phyloP scores from a whole-genome alignment of 2,888 invertebrate genomes.

The Onchidella celtica region DNA sequence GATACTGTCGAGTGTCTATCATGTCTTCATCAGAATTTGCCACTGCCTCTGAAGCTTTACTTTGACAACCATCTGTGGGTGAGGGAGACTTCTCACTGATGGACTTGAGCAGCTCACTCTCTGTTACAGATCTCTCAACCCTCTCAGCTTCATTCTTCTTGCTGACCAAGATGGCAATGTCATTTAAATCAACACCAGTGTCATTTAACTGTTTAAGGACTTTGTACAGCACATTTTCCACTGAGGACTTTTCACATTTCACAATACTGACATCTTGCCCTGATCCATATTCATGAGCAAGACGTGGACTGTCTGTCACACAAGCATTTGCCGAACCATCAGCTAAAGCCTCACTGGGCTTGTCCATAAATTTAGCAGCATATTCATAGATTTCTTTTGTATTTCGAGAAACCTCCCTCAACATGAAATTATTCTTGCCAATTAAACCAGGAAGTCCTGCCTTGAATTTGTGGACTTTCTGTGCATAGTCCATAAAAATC shows the following conservation, averaged over 20 bases:
- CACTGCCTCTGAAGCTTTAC: too few relatives aligned
- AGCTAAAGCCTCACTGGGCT: slow-evolving; percentile 27
- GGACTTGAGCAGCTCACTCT: neutral
- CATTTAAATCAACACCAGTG: slow-evolving; percentile 60
- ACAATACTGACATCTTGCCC: slow-evolving; percentile 66
- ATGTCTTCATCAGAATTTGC: neutral
- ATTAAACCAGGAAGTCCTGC: slow-evolving; percentile 69
- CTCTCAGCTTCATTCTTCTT: slow-evolving; percentile 54
- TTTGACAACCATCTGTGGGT: too few relatives aligned
- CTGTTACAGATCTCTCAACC: neutral
- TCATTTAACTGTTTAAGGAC: slow-evolving; percentile 59
- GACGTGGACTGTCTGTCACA: slow-evolving; percentile 54
- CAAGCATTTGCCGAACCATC: neutral
- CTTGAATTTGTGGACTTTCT: slow-evolving; percentile 72
- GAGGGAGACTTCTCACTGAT: neutral
- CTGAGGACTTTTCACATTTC: slow-evolving; percentile 60
- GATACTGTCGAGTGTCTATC: neutral
- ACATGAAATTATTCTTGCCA: slow-evolving; percentile 72
- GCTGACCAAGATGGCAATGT: slow-evolving; percentile 69
- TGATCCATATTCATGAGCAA: slow-evolving; percentile 65
- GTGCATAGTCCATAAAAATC: slow-evolving; percentile 73
- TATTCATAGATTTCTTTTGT: slow-evolving; percentile 71
- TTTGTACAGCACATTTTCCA: slow-evolving; percentile 59
- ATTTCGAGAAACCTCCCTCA: slow-evolving; percentile 70
- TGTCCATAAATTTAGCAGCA: slow-evolving; percentile 67